These are phyloP conservation scores for Furcifer pardalis DNA, from an alignment of 2,797 vertebrate genomes.

Conservation along the genomic window DNA sequence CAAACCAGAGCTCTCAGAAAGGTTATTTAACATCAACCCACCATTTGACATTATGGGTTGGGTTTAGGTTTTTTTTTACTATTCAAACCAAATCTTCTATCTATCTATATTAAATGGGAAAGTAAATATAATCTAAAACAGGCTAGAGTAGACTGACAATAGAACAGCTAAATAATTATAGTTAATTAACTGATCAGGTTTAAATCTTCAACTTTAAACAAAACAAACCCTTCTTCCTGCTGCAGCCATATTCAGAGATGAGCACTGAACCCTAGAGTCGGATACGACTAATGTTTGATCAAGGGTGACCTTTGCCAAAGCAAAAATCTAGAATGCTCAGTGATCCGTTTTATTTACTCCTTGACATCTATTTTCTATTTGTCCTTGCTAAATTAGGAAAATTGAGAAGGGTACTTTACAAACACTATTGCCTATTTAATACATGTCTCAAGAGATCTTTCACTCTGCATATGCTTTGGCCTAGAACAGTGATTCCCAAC, in stretches of 20 bases:
- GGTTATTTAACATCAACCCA: constrained; percentile 14
- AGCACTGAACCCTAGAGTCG: too few relatives aligned
- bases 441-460: not conserved
- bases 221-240: too few relatives aligned
- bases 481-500: too few relatives aligned
- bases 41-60: too few relatives aligned
- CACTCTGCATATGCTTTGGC: not conserved
- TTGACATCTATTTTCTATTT: not conserved
- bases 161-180: not conserved
- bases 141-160: not conserved
- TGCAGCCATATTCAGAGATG: too few relatives aligned
- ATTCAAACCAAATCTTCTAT: not conserved
- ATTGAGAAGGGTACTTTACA: not conserved
- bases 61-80: too few relatives aligned
- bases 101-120: not conserved
- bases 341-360: not conserved
- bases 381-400: not conserved
- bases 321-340: not conserved
- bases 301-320: too few relatives aligned
- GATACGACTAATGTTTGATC: too few relatives aligned
- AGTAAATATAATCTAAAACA: not conserved
- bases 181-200: not conserved
- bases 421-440: not conserved
- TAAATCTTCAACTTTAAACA: too few relatives aligned
- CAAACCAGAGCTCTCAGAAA: not conserved